Conservation (phyloP, 2,113 vertebrate genomes). For the Anoplopoma fimbria region DNA sequence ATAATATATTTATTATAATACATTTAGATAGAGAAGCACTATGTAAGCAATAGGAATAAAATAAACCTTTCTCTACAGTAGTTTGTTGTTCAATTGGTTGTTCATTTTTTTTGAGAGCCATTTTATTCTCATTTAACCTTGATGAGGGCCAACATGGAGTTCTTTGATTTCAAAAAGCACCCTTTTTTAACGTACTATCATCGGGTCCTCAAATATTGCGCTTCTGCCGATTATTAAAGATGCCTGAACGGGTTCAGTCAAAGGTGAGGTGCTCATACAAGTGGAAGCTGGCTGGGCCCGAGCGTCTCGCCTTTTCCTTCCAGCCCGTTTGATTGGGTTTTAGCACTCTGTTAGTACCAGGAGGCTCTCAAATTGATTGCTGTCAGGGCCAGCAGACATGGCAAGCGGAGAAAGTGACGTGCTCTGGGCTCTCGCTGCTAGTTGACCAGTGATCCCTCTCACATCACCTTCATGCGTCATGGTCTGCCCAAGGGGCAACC, state of each 20-base stretch:
- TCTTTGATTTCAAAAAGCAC: constrained; percentile 42
- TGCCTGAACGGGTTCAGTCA: constrained; percentile 65
- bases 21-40: no score
- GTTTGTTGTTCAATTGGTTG: background rate
- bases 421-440: constrained; percentile 19
- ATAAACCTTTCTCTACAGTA: background rate
- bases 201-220: constrained; percentile 29
- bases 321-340: constrained; percentile 78
- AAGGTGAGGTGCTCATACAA: constrained; percentile 76
- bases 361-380: constrained; percentile 72
- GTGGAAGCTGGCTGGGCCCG: constrained; percentile 53
- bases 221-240: constrained; percentile 63
- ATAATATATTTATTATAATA: no score
- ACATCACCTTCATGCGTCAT: constrained; percentile 32
- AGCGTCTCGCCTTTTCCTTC: constrained; percentile 46
- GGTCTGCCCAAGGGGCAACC: background rate
- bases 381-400: constrained; percentile 61
- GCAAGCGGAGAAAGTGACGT: constrained; percentile 43
- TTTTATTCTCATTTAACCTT: constrained; percentile 46
- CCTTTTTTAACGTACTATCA: constrained; percentile 31
- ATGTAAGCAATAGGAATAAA: background rate
- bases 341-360: constrained; percentile 73
- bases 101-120: background rate
- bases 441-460: constrained; percentile 57
- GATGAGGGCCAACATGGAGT: constrained; percentile 9